These are phyloP conservation scores for Reticulitermes speratus DNA, from an alignment of 1,140 invertebrate species.

Conservation along the genomic window DNA sequence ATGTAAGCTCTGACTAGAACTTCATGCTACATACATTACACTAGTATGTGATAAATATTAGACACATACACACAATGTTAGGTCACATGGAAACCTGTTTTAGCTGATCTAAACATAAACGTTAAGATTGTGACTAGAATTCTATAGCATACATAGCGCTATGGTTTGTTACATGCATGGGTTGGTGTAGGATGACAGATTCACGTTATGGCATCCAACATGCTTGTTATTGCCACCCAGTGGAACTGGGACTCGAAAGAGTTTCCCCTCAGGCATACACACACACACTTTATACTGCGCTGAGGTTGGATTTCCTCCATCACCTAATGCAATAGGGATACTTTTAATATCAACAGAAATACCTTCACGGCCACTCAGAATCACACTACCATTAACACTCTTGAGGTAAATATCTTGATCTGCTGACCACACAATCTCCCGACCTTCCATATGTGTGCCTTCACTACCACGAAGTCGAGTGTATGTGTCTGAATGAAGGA, in stretches of 20 bases:
- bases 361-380: slow-evolving; percentile 68
- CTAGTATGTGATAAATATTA: too few relatives aligned
- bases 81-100: too few relatives aligned
- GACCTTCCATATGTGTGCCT: slow-evolving; percentile 58
- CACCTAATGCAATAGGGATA: slow-evolving; percentile 63
- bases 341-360: slow-evolving; percentile 70
- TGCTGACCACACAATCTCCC: slow-evolving; percentile 64
- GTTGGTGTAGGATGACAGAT: slow-evolving; percentile 56
- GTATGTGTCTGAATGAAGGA: slow-evolving; percentile 60
- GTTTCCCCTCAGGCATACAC: slow-evolving; percentile 80
- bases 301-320: slow-evolving; percentile 45
- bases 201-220: slow-evolving; percentile 55
- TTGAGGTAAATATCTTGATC: slow-evolving; percentile 77
- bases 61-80: too few relatives aligned
- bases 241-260: slow-evolving; percentile 72
- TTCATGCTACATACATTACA: too few relatives aligned
- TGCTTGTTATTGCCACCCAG: slow-evolving; percentile 43
- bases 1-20: too few relatives aligned
- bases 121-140: too few relatives aligned
- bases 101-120: too few relatives aligned
- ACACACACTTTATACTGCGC: slow-evolving; percentile 81
- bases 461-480: slow-evolving; percentile 44
- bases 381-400: slow-evolving; percentile 74
- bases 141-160: not conserved
- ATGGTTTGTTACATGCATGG: slow-evolving; percentile 58